Evolutionary conservation across 2,113 vertebrate genomes (phyloP).

Genomic region (Todiramphus saurophagus): DNA sequence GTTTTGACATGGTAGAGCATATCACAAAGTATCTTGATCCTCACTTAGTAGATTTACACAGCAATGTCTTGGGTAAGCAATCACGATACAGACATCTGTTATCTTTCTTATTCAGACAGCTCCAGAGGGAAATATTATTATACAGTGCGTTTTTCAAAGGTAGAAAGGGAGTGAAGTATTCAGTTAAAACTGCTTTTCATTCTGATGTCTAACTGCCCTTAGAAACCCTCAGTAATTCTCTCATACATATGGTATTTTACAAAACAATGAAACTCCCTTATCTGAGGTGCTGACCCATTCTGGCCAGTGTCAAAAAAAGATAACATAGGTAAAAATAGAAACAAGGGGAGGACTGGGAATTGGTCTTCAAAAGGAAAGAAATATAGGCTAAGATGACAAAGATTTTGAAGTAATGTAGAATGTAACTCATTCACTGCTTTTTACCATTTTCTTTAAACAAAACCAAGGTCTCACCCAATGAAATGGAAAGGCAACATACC

Average conservation of each 20-base stretch:
- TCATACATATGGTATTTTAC: background rate
- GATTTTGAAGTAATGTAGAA: background rate
- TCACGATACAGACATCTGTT: conserved; percentile 20
- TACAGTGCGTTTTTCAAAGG: conserved; percentile 21
- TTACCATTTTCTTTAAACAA: background rate
- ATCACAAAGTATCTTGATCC: conserved; percentile 47
- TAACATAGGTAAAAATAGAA: background rate
- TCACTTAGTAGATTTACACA: conserved; percentile 19
- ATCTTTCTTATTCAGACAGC: conserved; percentile 46
- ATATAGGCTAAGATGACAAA: background rate
- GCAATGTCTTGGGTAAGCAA: conserved; percentile 40
- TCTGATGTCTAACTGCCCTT: background rate
- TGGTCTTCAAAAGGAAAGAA: background rate
- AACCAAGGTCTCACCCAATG: background rate
- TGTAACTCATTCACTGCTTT: background rate
- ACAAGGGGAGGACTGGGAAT: background rate
- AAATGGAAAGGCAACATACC: background rate
- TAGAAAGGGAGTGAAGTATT: conserved; percentile 15
- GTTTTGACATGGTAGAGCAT: conserved; percentile 9
- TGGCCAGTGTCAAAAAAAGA: background rate
- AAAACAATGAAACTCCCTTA: background rate
- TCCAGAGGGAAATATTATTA: conserved; percentile 49
- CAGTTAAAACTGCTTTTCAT: conserved; percentile 16
- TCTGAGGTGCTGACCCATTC: background rate
- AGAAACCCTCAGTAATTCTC: background rate